phyloP scores from a whole-genome alignment of 2,888 invertebrate species.

The Creontiades dilutus region DNA sequence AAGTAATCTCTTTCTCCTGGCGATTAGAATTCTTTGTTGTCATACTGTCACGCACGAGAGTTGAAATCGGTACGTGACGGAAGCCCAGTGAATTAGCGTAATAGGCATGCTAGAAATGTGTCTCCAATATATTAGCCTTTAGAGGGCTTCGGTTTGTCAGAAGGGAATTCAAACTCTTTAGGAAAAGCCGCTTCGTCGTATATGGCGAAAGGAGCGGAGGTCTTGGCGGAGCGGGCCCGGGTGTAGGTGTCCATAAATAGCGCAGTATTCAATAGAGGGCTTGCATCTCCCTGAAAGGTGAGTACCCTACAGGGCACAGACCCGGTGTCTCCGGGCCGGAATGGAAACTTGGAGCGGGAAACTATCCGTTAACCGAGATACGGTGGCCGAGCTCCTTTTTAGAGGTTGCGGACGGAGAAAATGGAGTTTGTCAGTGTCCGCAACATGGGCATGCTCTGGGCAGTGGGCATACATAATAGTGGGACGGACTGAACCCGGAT shows the following conservation, averaged over 20 bases:
- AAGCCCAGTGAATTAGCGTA: background rate
- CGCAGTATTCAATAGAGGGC: conserved; percentile 25
- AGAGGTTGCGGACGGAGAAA: too few species aligned
- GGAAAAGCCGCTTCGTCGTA: background rate
- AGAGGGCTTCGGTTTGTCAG: background rate
- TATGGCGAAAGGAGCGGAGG: background rate
- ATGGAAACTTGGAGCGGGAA: background rate
- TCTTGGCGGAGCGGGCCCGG: background rate
- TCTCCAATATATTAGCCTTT: conserved; percentile 32
- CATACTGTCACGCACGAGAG: background rate
- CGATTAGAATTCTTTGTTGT: background rate
- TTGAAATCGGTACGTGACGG: background rate
- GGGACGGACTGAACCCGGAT: too few species aligned
- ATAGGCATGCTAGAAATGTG: conserved; percentile 5
- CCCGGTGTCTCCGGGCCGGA: background rate
- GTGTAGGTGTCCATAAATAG: conserved; percentile 29
- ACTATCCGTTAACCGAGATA: conserved; percentile 21
- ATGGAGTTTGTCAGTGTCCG: too few species aligned
- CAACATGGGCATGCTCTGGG: too few species aligned
- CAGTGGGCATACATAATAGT: too few species aligned
- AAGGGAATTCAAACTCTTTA: conserved; percentile 7
- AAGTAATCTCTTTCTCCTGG: background rate
- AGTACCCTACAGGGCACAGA: conserved; percentile 31
- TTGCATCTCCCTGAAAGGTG: background rate
- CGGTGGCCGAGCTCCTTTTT: background rate